These are phyloP conservation scores for Procambarus virginalis DNA, from an alignment of 1,140 invertebrate genomes.

Conservation along the genomic window DNA sequence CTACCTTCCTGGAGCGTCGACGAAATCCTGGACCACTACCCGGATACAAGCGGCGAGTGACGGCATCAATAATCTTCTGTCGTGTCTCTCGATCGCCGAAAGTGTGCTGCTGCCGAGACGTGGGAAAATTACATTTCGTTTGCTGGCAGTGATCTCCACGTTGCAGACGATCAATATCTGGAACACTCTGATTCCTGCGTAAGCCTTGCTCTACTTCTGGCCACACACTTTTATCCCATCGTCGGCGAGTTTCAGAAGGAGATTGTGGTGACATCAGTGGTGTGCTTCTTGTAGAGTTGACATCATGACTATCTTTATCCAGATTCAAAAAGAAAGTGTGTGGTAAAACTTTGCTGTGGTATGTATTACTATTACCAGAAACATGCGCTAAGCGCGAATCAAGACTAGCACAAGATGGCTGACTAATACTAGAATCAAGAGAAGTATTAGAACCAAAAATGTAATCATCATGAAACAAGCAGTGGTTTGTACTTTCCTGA, in stretches of 20 bases:
- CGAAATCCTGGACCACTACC: constrained; percentile 42
- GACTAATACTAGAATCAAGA: constrained; percentile 59
- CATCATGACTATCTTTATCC: constrained; percentile 6
- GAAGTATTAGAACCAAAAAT: constrained; percentile 58
- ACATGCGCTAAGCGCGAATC: constrained; percentile 38
- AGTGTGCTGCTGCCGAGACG: neutral
- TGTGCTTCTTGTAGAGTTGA: constrained; percentile 22
- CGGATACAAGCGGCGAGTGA: constrained; percentile 56
- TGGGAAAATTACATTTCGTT: neutral
- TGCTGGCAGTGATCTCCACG: neutral
- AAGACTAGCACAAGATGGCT: constrained; percentile 48
- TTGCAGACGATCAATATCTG: constrained; percentile 39
- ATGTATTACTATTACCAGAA: constrained; percentile 45
- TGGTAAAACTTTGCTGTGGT: constrained; percentile 30
- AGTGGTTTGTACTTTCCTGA: constrained; percentile 20
- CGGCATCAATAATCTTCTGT: constrained; percentile 59
- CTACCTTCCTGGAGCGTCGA: neutral
- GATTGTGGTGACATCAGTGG: constrained; percentile 55
- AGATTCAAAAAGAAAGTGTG: constrained; percentile 43
- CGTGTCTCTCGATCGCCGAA: constrained; percentile 44
- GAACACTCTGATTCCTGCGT: constrained; percentile 65
- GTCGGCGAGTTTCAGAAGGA: constrained; percentile 63
- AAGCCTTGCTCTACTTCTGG: constrained; percentile 65
- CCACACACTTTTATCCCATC: constrained; percentile 69
- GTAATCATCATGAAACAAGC: constrained; percentile 6